Evolutionary conservation across 2,113 vertebrate species (phyloP), one percentile per base, ranked within the genome.

Genomic region (Dromiciops gliroides): DNA sequence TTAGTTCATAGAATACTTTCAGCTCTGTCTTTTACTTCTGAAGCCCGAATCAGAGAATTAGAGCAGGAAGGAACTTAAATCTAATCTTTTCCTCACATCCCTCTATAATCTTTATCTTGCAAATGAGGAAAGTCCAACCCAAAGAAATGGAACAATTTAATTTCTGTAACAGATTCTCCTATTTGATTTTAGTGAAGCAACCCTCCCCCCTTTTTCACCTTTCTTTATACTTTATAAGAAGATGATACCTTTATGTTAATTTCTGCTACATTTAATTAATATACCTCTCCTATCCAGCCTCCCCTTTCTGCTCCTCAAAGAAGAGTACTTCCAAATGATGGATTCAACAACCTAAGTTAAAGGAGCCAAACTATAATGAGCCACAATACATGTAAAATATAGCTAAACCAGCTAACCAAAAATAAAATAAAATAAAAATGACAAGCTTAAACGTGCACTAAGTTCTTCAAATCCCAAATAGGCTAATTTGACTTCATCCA

Each of bases 371-470:
- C n/a, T 90, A 90, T 56, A 37, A 49, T 50, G 83, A 89, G 92
- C 93, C 48, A 92, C 47, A 93, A 50, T 7, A 26, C 90, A 90
- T 89, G 31, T 50, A 93, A 96, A 31, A 93, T 91, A 92, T 48
- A 92, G 51, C 47, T 83, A 12, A 90, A 75, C 48, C 23, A 93
- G n/a, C 75, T 88, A 89, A 60, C 53, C 51, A 56, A 56, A 67
- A 31, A 50, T 50, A 50, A 5, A 50, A 50, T 10, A 50, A 52
- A 52, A 10, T n/a, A 94, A 95, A 93, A 93, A 89, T 53, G 93
- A 49, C 89, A 2, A 52, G 50, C 91, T 94, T 90, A 95, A 95
- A 93, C 49, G 26, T 53, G 52, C 24, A 53, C 56, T 92, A 93
- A 90, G 22, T 88, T 75, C 47, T 95, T 53, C 51, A 89, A 0